Base-by-base conservation (phyloP, 2,797 vertebrate genomes). In the Nothura maculosa region DNA sequence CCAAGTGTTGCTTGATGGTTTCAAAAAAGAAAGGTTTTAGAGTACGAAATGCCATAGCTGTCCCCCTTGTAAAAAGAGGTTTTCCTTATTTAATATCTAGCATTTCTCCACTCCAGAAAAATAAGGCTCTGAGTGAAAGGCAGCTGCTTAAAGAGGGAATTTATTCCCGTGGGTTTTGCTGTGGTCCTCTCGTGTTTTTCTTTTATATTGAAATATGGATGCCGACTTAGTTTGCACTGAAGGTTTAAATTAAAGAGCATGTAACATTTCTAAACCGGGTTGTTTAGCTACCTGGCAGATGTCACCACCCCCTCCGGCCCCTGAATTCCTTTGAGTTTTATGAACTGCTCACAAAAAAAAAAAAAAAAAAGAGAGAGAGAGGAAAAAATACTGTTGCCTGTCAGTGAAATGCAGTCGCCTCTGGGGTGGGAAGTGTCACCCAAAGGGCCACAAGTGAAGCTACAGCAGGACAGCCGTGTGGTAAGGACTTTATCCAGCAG, bases 201-300 rank as follows among this genome's bases (percentile, higher is more conserved):
- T 54, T 55, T 61, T 8, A 0, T 89, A 78, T 75, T 84, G 86
- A 90, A 85, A 81, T 81, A 84, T 10, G 9, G 74, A 61, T 84
- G 79, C 77, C 79, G 90, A 89, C 93, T 94, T 95, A 94, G 67
- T 92, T 93, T 92, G 83, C 52, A 80, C 28, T 1, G 30, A 81
- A 70, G 18, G 52, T 77, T 89, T 94, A 87, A 87, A 94, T 87
- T 81, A 91, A 89, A 86, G 74, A 87, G 94, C 87, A 81, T 11
- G 20, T 79, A 94, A 22, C 87, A 42, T 84, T 85, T 94, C 47
- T 73, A 38, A 87, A 86, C 87, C 52, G 69, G 92, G 90, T 82
- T 66, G 57, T 76, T 79, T 74, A 54, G 32, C 42, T 83, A 1
- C 62, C 52, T 76, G 90, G 57, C 52, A 88, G 78, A 79, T 77